phyloP scores from a whole-genome alignment of 2,888 invertebrate genomes.

The Drosophila barbarae region DNA sequence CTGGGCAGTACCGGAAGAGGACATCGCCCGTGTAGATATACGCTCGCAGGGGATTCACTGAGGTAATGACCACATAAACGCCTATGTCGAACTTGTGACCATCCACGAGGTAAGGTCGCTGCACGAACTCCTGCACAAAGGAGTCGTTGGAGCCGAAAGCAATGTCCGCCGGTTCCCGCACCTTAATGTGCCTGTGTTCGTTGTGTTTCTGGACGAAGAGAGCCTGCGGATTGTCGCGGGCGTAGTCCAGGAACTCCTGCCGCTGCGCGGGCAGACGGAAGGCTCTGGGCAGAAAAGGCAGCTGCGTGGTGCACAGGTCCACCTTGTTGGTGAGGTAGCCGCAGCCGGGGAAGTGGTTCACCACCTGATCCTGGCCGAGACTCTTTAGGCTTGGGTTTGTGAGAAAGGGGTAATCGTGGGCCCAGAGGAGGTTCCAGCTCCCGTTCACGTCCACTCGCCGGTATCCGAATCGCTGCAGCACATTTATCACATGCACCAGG shows the following conservation, averaged over 20 bases:
- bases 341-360: slow-evolving; percentile 97
- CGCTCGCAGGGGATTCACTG: slow-evolving; percentile 91
- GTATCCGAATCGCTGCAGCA: slow-evolving; percentile 4
- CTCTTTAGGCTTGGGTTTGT: slow-evolving; percentile 80
- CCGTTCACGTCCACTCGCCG: slow-evolving; percentile 19
- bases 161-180: slow-evolving; percentile 86
- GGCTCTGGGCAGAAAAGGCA: slow-evolving; percentile 90
- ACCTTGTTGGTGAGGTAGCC: slow-evolving; percentile 96
- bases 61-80: slow-evolving; percentile 94
- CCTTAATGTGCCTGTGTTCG: slow-evolving; percentile 91
- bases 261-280: slow-evolving; percentile 91
- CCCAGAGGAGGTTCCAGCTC: slow-evolving; percentile 86
- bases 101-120: slow-evolving; percentile 92
- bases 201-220: slow-evolving; percentile 95
- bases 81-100: slow-evolving; percentile 98
- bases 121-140: slow-evolving; percentile 95
- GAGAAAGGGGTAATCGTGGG: slow-evolving; percentile 94
- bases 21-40: slow-evolving; percentile 95
- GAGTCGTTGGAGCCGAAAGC: slow-evolving; percentile 85
- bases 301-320: slow-evolving; percentile 89
- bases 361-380: slow-evolving; percentile 86
- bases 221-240: slow-evolving; percentile 83
- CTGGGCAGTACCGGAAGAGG: slow-evolving; percentile 93
- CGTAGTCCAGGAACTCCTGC: slow-evolving; percentile 85
- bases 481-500: slow-evolving; percentile 1